These are phyloP conservation scores for Zoanthus gigantus DNA, from an alignment of 92 coral and sea anemone genomes.

Conservation along the genomic window DNA sequence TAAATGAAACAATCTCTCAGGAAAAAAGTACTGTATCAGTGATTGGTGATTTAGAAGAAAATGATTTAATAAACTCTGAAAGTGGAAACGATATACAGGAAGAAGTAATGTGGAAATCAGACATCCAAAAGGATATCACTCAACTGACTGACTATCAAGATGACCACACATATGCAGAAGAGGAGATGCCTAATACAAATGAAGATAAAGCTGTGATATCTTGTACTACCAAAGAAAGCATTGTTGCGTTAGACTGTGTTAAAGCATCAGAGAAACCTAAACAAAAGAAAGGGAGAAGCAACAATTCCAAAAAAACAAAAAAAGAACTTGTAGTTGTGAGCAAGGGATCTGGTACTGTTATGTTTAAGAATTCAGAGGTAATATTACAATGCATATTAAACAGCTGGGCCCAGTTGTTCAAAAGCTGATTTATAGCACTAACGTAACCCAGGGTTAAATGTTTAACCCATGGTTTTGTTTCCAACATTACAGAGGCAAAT, in stretches of 20 bases:
- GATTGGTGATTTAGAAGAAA: neutral
- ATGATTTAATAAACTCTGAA: neutral
- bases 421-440: no score
- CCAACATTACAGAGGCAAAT: no score
- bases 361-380: conserved; percentile 20
- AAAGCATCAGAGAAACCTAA: neutral
- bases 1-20: neutral
- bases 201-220: neutral
- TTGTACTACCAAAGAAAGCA: neutral
- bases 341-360: conserved; percentile 29
- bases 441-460: no score
- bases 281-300: conserved; percentile 11
- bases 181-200: neutral
- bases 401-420: no score
- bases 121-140: neutral
- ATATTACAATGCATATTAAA: neutral
- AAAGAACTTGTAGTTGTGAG: conserved; percentile 19
- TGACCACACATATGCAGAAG: neutral
- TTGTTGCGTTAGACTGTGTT: neutral
- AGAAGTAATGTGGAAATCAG: neutral
- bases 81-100: no score
- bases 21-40: neutral
- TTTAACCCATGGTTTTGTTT: no score
- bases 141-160: neutral
- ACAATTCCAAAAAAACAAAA: neutral